A percentile compares a stretch with the other conserved stretches of the same genome.
These are phyloP conservation scores for Calypte anna DNA, from an alignment of 2,113 vertebrate species.

Conservation along the genomic window DNA sequence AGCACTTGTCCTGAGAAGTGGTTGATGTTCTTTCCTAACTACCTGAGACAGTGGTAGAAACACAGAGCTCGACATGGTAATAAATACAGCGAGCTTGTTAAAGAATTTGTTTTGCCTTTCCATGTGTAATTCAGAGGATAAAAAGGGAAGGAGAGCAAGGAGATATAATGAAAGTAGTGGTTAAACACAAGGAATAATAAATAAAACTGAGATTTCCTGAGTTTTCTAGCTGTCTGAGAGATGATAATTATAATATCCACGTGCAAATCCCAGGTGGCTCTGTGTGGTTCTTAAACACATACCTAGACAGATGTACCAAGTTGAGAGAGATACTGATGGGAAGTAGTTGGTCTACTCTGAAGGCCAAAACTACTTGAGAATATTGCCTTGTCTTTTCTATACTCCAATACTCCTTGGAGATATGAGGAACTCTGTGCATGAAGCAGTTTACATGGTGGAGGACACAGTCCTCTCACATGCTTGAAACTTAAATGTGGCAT, in stretches of 20 bases:
- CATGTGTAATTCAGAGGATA: neutral
- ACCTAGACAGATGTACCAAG: neutral
- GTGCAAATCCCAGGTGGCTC: neutral
- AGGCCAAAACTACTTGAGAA: neutral
- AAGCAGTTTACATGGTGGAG: neutral
- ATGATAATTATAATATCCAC: neutral
- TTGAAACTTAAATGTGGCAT: neutral
- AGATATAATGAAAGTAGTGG: neutral
- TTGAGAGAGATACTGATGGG: neutral
- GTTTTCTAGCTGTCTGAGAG: neutral
- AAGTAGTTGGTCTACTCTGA: neutral
- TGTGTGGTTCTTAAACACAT: rapidly evolving
- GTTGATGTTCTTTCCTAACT: neutral
- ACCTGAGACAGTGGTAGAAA: neutral
- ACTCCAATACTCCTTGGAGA: neutral
- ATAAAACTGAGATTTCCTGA: neutral
- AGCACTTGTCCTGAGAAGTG: neutral
- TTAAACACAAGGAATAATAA: neutral
- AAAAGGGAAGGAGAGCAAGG: neutral
- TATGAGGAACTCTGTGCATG: neutral
- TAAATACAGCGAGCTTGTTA: neutral
- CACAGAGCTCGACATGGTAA: neutral
- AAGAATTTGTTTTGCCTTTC: neutral
- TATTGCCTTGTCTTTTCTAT: neutral
- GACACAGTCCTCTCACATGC: neutral